A percentile compares a stretch with the other conserved stretches of the same genome.
Conservation (phyloP, 1,140 invertebrate genomes). For the Drosophila cardini region DNA sequence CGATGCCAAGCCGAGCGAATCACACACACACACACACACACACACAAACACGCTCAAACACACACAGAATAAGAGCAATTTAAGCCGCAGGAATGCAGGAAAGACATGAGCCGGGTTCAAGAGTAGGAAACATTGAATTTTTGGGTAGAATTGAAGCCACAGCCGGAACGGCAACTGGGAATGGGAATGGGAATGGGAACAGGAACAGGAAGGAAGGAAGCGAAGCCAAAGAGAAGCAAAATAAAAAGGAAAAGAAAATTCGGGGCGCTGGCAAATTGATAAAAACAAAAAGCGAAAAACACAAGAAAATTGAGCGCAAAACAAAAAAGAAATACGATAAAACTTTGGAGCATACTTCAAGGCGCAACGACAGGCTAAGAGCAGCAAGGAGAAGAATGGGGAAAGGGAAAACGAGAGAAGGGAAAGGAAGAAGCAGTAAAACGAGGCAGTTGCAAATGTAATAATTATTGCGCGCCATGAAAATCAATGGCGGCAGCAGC, state of each 20-base stretch:
- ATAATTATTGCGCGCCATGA: slow-evolving; percentile 57
- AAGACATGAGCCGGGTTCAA: slow-evolving; percentile 36
- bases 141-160: slow-evolving; percentile 24
- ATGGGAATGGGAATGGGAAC: slow-evolving; percentile 51
- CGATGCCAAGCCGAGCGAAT: slow-evolving; percentile 48
- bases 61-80: slow-evolving; percentile 75
- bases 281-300: slow-evolving; percentile 61
- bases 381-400: too few species aligned
- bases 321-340: slow-evolving; percentile 15
- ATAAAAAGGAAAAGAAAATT: slow-evolving; percentile 55
- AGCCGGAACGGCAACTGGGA: slow-evolving; percentile 39
- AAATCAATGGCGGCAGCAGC: slow-evolving; percentile 62
- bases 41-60: slow-evolving; percentile 31
- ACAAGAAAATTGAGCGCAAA: slow-evolving; percentile 34
- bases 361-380: slow-evolving; percentile 5
- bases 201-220: slow-evolving; percentile 53
- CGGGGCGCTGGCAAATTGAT: slow-evolving; percentile 39
- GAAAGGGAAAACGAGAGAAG: background rate
- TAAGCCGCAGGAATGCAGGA: slow-evolving; percentile 77
- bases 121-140: slow-evolving; percentile 7
- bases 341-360: slow-evolving; percentile 32
- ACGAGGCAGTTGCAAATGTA: slow-evolving; percentile 12
- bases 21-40: slow-evolving; percentile 29
- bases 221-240: slow-evolving; percentile 49
- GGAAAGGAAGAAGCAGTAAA: background rate